Base-by-base conservation (phyloP, 2,113 vertebrate genomes). In the Leptocoma aspasia region DNA sequence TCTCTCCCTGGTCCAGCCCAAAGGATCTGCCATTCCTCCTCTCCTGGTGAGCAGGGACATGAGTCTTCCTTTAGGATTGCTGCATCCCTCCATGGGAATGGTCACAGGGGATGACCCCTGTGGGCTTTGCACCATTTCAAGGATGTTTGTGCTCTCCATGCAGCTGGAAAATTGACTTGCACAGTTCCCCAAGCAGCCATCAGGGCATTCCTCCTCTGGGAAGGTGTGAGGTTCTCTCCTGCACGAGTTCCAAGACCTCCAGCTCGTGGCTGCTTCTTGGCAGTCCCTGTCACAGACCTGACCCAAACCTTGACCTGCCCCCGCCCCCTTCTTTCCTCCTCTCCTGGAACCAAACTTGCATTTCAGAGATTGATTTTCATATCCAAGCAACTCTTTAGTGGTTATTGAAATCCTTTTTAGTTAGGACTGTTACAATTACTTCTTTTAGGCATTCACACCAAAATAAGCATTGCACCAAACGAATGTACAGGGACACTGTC, bases 261-360 rank as follows among this genome's bases (percentile, higher is more conserved):
- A 64, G 75, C 59, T 41, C 4, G 6, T 28, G 19, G 50, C 82
- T 78, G 4, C 52, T 44, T 7, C n/a, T n/a, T 44, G 83, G 60
- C 75, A 82, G 90, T 57, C 72, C 18, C 69, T 50, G 6, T 37
- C 10, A 1, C 49, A 37, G 65, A 6, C 2, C 0, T 16, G 20
- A 41, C 94, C 82, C 59, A 41, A 82, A 45, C 63, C 81, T 52
- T 57, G 31, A 49, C 41, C 69, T n/a, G n/a, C 24, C 13, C 26
- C 39, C 54, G 13, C 13, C 13, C 9, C 0, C 26, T 69, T 18
- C 35, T 42, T 77, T 54, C 88, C 85, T 88, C 30, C 47, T 90
- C 59, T 88, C 52, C 85, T 82, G 63, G 52, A 96, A 72, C 49
- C 73, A 87, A 45, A 83, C 85, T 86, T 47, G 28, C 52, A 90